Base-by-base conservation (phyloP, 2,113 vertebrate species). In the Hippocampus mohnikei region DNA sequence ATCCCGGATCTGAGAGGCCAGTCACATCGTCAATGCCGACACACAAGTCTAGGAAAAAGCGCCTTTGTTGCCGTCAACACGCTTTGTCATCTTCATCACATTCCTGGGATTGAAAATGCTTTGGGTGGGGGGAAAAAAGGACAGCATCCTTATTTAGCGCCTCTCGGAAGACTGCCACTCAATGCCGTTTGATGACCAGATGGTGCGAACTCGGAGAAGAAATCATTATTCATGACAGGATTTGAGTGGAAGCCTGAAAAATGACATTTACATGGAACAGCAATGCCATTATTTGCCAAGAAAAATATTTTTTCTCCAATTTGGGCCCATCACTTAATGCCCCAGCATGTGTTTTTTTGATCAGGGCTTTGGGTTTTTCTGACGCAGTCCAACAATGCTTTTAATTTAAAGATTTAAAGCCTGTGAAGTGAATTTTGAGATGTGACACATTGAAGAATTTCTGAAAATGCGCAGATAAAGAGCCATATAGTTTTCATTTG, bases 111-210 rank as follows among this genome's bases (percentile, higher is more conserved):
- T 77, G 89, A 88, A 88, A 82, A 79, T 25, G 41, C 92, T 94
- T 92, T 94, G 90, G 29, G 29, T 4, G 29, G 29, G 5, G 33
- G 33, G 5, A 93, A 92, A 93, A 80, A 68, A 29, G 81, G 82
- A 91, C 91, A 91, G 91, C 86, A 88, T 92, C 90, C 91, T 91
- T 84, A 90, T 91, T 93, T 92, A 91, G 92, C 88, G 90, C 90
- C 85, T 78, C 83, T 87, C 87, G 85, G 62, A 86, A 78, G 82
- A 72, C 71, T 79, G 52, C 46, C 58, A 23, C 84, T 58, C 55
- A 46, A 77, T 89, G 85, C 84, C 72, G 84, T 90, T 91, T 91
- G 87, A 91, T 86, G 87, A 88, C 72, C 84, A 90, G 84, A 86
- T 82, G 83, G 84, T 33, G 37, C 50, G 66, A 75, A 71, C n/a